Base-by-base conservation (phyloP, 2,113 vertebrate species). In the Pangasianodon gigas region DNA sequence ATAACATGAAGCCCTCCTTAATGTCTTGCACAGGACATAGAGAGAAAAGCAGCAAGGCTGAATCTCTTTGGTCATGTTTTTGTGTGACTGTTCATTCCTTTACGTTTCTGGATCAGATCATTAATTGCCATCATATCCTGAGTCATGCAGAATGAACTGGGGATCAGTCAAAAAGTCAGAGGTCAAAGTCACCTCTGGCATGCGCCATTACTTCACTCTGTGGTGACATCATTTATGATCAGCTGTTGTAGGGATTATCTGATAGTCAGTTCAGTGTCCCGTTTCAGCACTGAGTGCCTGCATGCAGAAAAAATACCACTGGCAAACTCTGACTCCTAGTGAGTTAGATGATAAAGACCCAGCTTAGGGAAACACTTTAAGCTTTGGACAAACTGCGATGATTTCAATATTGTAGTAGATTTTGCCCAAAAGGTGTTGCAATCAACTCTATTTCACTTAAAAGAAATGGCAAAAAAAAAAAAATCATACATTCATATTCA, bases 1-100 rank as follows among this genome's bases (percentile, higher is more conserved):
- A 69, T 32, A n/a, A 58, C 26, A 86, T 85, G 77, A 90, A 88
- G 83, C 58, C 21, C 29, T 81, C 81, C 58, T 82, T 91, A 74
- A 16, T 29, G 41, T 89, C 82, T 90, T 51, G 62, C 67, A 19
- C 58, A 88, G 67, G 62, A 88, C 86, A 86, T 65, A 86, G 58
- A 71, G 69, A 60, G 74, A 84, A 51, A 80, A 51, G 54, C n/a
- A 1, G 32, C 44, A 19, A 44, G 54, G 26, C 48, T 67, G 58
- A 81, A 54, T 16, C 77, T 65, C 82, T 85, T 51, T 60, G 29
- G 29, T n/a, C 29, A 67, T 81, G 79, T 56, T 88, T 89, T 75
- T 62, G 48, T 67, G 71, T 79, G 77, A 86, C 87, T 74, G 65
- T 83, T 54, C 65, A 16, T 67, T 41, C 77, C 32, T 6, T 69